Percentiles rank a stretch among this genome's conserved stretches.
Evolutionary conservation across 2,797 vertebrate species (phyloP).

Genomic region (Phalanger gymnotis): DNA sequence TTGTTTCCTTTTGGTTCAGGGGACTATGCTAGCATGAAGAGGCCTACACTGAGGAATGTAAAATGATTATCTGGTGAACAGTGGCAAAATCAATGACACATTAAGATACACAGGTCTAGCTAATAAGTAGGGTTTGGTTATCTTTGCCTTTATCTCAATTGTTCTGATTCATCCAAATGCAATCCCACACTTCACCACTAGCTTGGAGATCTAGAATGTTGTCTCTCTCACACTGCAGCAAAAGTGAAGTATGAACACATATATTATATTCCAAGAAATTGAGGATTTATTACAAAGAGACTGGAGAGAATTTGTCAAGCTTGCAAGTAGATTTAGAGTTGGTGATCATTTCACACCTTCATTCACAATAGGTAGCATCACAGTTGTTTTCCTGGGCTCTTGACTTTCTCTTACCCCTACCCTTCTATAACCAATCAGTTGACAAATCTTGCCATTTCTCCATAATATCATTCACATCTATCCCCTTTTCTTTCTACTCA

Average conservation of each 20-base stretch:
- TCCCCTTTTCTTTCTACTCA: neutral
- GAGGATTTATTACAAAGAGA: neutral
- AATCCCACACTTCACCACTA: neutral
- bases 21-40: neutral
- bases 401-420: neutral
- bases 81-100: neutral
- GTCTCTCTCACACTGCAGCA: neutral
- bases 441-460: neutral
- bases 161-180: neutral
- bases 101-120: neutral
- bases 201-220: neutral
- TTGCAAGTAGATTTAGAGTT: neutral
- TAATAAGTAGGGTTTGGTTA: neutral
- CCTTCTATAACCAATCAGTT: neutral
- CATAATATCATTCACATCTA: neutral
- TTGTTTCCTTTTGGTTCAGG: neutral
- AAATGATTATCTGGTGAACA: neutral
- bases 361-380: neutral
- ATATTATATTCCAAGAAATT: neutral
- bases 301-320: neutral
- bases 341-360: neutral
- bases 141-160: neutral
- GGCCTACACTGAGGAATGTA: neutral
- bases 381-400: neutral
- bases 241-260: neutral